Conservation (phyloP, 2,888 invertebrate species). For the Rhodophaea formosa region DNA sequence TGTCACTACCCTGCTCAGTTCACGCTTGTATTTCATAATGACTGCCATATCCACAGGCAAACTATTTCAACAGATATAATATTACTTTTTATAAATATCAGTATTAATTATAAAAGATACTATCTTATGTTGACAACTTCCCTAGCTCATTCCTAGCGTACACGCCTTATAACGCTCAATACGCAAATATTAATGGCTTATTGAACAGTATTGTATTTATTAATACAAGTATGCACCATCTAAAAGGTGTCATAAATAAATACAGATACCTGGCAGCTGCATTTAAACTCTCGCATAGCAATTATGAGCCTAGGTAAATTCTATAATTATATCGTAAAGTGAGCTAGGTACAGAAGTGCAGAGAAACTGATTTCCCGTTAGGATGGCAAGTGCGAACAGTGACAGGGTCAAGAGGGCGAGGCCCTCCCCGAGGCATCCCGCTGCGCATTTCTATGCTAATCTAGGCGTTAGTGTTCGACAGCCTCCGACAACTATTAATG, state of each 20-base stretch:
- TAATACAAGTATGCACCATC: constrained; percentile 5
- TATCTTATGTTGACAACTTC: not conserved
- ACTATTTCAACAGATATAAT: not conserved
- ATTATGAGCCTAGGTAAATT: constrained; percentile 46
- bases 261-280: constrained; percentile 10
- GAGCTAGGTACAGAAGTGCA: constrained; percentile 40
- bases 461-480: constrained; percentile 66
- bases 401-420: constrained; percentile 77
- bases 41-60: constrained; percentile 24
- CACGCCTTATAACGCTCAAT: not conserved
- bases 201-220: constrained; percentile 6
- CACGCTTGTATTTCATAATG: constrained; percentile 26
- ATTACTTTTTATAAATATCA: not conserved
- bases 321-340: constrained; percentile 48
- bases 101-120: not conserved
- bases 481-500: constrained; percentile 73
- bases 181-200: constrained; percentile 6
- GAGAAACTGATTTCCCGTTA: constrained; percentile 75
- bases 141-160: not conserved
- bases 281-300: constrained; percentile 31
- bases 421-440: constrained; percentile 66
- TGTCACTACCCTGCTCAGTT: constrained; percentile 57
- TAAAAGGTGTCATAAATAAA: constrained; percentile 14
- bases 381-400: constrained; percentile 65
- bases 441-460: constrained; percentile 77